Evolutionary conservation across 1,140 invertebrate genomes (phyloP).

Genomic region (Colletes latitarsis): DNA sequence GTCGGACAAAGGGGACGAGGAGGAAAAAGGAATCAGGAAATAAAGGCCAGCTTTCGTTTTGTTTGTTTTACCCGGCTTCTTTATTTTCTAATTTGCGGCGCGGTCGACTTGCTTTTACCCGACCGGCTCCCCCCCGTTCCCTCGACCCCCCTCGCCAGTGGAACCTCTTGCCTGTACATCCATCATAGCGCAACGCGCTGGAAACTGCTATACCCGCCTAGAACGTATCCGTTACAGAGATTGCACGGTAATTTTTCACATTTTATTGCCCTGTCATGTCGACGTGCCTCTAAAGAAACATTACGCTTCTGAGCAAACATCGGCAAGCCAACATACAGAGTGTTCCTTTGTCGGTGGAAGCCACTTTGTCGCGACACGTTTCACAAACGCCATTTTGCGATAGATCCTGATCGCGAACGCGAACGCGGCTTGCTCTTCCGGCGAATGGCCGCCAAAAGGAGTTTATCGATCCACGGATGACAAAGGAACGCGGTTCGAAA

Average conservation of each 20-base stretch:
- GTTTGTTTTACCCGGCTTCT: neutral
- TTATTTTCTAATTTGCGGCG: slow-evolving; percentile 23
- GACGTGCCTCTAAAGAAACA: neutral
- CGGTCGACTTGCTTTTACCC: neutral
- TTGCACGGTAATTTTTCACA: slow-evolving; percentile 23
- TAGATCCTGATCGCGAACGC: no score
- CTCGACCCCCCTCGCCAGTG: no score
- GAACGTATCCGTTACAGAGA: slow-evolving; percentile 6
- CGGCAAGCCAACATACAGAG: neutral
- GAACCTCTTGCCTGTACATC: neutral
- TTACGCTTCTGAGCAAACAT: neutral
- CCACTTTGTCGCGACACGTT: no score
- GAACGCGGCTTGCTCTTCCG: no score
- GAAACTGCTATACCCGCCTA: neutral
- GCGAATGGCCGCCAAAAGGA: no score
- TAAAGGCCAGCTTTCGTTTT: slow-evolving; percentile 12
- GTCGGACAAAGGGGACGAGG: neutral
- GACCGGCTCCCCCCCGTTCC: no score
- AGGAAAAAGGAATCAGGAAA: neutral
- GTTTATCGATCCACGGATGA: no score
- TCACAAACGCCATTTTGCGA: no score
- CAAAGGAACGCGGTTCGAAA: no score
- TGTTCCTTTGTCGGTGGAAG: no score
- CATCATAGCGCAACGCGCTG: slow-evolving; percentile 1
- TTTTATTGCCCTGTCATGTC: slow-evolving; percentile 14